Conservation (phyloP, 2,888 invertebrate genomes). For the Orthonevra nobilis region DNA sequence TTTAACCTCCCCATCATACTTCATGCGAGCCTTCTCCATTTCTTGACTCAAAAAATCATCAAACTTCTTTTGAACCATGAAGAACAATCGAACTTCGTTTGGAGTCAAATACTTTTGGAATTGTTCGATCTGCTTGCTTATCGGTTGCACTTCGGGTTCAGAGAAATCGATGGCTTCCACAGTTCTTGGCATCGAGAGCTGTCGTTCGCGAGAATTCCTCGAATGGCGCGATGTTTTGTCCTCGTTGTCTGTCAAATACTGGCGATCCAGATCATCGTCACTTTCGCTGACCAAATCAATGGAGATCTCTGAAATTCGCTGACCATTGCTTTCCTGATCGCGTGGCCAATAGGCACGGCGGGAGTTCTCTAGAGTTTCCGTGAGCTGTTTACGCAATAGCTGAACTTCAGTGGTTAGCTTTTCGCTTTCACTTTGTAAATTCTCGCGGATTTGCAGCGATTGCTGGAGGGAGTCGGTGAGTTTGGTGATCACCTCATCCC, state of each 20-base stretch:
- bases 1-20: constrained; percentile 77
- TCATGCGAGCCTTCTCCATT: constrained; percentile 80
- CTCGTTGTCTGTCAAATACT: constrained; percentile 77
- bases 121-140: constrained; percentile 79
- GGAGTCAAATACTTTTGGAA: constrained; percentile 78
- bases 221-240: constrained; percentile 75
- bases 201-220: constrained; percentile 77
- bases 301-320: constrained; percentile 79
- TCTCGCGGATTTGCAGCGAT: constrained; percentile 83
- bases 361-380: constrained; percentile 80
- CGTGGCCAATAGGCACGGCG: constrained; percentile 75
- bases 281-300: constrained; percentile 80
- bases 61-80: constrained; percentile 82
- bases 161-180: constrained; percentile 60
- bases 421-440: constrained; percentile 83
- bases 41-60: constrained; percentile 82
- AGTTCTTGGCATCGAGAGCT: constrained; percentile 74
- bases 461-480: constrained; percentile 86
- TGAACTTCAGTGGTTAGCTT: constrained; percentile 84
- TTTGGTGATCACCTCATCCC: constrained; percentile 87
- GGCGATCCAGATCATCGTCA: constrained; percentile 78
- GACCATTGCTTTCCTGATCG: constrained; percentile 78
- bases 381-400: constrained; percentile 80
- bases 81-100: constrained; percentile 78
- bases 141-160: constrained; percentile 69